These are phyloP conservation scores for Andrena camellia DNA, from an alignment of 2,888 invertebrate species.

Conservation along the genomic window DNA sequence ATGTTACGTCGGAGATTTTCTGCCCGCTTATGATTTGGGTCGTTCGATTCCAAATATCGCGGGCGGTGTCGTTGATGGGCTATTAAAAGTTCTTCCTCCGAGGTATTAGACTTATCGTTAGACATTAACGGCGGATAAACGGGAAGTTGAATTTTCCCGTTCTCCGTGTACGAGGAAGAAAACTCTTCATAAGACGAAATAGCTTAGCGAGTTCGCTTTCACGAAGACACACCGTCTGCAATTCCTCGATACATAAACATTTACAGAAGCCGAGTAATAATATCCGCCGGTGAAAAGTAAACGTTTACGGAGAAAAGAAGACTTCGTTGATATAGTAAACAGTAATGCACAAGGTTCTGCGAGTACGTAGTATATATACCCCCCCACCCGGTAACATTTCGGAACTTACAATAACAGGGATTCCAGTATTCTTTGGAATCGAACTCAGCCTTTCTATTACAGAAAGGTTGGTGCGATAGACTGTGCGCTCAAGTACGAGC, in stretches of 20 bases:
- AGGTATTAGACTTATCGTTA: neutral
- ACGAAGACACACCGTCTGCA: conserved; percentile 42
- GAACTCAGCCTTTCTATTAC: neutral
- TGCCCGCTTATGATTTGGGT: neutral
- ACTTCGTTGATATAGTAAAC: conserved; percentile 64
- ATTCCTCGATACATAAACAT: conserved; percentile 69
- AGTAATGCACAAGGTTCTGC: conserved; percentile 44
- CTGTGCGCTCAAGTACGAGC: neutral
- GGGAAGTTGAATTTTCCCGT: neutral
- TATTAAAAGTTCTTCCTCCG: neutral
- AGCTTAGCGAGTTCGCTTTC: conserved; percentile 24
- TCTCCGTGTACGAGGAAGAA: neutral
- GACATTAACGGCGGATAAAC: neutral
- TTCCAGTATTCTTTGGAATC: neutral
- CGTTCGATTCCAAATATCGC: neutral
- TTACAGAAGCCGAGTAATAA: conserved; percentile 69
- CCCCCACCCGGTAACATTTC: conserved; percentile 2
- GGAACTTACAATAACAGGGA: conserved; percentile 58
- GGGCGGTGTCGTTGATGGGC: neutral
- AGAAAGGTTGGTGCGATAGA: neutral
- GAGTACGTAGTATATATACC: conserved; percentile 2
- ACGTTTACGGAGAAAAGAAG: conserved; percentile 68
- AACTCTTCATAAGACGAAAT: conserved; percentile 19
- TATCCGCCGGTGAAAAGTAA: conserved; percentile 66
- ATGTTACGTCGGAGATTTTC: neutral